A percentile compares a stretch with the other conserved stretches of the same genome.
phyloP scores from a whole-genome alignment of 2,888 invertebrate species.

The Tanypteryx hageni region DNA sequence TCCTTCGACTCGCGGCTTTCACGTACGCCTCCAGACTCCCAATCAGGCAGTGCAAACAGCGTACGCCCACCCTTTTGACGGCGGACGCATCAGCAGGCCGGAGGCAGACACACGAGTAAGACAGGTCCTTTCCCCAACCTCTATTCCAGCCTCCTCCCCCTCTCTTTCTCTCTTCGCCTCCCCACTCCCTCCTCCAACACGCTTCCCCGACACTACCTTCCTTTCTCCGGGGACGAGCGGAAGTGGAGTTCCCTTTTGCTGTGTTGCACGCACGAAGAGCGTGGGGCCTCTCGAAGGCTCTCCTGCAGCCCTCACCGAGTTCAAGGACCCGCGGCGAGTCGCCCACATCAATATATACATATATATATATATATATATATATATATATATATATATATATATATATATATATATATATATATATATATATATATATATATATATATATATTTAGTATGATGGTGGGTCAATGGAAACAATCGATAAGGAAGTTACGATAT shows the following conservation, averaged over 20 bases:
- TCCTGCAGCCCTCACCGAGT: constrained; percentile 36
- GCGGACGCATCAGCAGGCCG: constrained; percentile 41
- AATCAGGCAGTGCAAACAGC: constrained; percentile 25
- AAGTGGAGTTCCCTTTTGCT: constrained; percentile 46
- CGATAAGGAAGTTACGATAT: background rate
- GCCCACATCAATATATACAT: background rate
- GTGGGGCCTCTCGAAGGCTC: constrained; percentile 59
- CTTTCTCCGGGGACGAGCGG: constrained; percentile 53
- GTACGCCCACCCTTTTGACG: background rate
- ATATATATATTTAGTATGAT: background rate
- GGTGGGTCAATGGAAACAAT: background rate
- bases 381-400: background rate
- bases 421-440: background rate
- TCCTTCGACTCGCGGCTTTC: constrained; percentile 27
- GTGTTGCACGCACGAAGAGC: constrained; percentile 42
- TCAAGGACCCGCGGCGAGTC: constrained; percentile 36
- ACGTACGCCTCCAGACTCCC: constrained; percentile 27
- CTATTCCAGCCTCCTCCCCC: background rate
- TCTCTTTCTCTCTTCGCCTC: background rate
- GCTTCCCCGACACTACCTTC: constrained; percentile 50
- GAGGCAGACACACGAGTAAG: constrained; percentile 26
- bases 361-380: background rate
- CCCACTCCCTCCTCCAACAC: constrained; percentile 9
- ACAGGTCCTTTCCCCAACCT: constrained; percentile 24
- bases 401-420: background rate